A percentile compares a stretch with the other conserved stretches of the same genome.
Evolutionary conservation across 2,797 vertebrate species (phyloP).

Genomic region (Meriones psammophilus): DNA sequence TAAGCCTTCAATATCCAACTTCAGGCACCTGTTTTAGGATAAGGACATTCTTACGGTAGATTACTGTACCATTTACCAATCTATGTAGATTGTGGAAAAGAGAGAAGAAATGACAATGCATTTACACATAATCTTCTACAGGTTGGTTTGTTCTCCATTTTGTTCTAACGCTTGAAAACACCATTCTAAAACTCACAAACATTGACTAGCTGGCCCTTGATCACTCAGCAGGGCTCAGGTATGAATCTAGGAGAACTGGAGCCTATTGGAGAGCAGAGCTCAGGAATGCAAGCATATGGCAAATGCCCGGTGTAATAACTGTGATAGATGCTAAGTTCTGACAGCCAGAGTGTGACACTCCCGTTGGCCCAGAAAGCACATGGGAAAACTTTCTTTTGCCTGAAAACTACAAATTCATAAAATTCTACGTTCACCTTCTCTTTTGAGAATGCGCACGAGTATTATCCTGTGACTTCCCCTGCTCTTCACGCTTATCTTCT

Average conservation of each 20-base stretch:
- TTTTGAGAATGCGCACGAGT: constrained; percentile 25
- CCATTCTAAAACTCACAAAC: background rate
- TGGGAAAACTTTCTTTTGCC: background rate
- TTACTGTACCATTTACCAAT: background rate
- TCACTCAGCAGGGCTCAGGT: background rate
- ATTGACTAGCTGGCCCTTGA: background rate
- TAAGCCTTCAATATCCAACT: background rate
- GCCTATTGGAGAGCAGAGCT: background rate
- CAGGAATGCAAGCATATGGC: background rate
- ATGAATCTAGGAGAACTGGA: background rate
- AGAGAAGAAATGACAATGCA: background rate
- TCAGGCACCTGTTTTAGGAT: background rate
- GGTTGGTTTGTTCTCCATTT: background rate
- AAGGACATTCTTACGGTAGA: background rate
- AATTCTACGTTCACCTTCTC: background rate
- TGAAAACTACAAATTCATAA: background rate
- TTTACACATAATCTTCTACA: background rate
- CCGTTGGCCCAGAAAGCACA: background rate
- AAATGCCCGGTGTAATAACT: background rate
- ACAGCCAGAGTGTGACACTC: background rate
- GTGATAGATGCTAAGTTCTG: background rate
- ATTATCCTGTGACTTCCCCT: background rate
- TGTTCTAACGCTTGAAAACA: background rate
- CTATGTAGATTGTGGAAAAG: background rate
- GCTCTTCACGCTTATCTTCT: background rate